Base-by-base conservation (phyloP, 2,113 vertebrate species). In the Coturnix japonica region DNA sequence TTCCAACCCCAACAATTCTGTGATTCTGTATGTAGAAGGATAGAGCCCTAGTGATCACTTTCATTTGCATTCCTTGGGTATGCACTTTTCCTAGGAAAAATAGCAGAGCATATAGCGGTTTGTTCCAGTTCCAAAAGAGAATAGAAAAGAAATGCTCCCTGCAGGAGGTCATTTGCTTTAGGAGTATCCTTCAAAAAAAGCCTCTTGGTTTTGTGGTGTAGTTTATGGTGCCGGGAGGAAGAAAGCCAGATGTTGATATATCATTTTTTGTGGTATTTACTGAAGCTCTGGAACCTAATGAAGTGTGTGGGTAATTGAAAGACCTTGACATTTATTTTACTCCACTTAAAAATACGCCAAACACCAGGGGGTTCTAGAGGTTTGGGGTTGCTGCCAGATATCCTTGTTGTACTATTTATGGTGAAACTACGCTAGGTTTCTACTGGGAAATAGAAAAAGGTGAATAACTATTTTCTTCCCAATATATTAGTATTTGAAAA, bases 191-290 rank as follows among this genome's bases (percentile, higher is more conserved):
- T 94, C 92, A 4, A 61, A 85, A 53, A 91, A 77, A 5, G 39
- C 56, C 53, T 87, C 64, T 83, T 95, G 82, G 92, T 93, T 95
- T 81, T 93, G 85, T 92, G 81, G 89, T 75, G 39, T 92, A 21
- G 23, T 67, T 92, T 81, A 67, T 3, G 2, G 75, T 56, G 20
- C 30, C 60, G 56, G 17, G 76, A 87, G 37, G 26, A 31, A 92
- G 84, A 80, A 56, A 35, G 59, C 78, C 87, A 67, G 51, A 92
- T 85, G 64, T 91, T 92, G 92, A 91, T 90, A 67, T 87, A 93
- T 91, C 64, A 82, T 86, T 91, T 91, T 94, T 79, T 91, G 91
- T 91, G 94, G 95, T 95, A 73, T 96, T 96, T 94, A 85, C 67
- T 91, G 74, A 95, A 89, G 92, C 90, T 95, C 60, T 85, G 67